A percentile compares a stretch with the other conserved stretches of the same genome.
Evolutionary conservation across 2,888 invertebrate species (phyloP).

Genomic region (Drosophila conformis): DNA sequence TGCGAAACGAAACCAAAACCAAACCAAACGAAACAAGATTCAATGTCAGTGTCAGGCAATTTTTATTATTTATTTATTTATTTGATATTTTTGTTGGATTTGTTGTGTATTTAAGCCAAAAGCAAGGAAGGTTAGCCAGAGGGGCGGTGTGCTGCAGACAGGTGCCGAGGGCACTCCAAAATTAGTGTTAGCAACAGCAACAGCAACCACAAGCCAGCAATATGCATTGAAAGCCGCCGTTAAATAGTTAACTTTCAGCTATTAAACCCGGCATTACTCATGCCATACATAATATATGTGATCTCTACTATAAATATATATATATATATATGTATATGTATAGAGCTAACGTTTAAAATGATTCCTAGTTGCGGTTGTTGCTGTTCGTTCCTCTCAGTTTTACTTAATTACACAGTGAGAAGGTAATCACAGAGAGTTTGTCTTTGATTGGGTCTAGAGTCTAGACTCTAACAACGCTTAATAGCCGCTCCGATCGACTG

Average conservation of each 20-base stretch:
- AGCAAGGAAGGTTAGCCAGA: conserved; percentile 10
- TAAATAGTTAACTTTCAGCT: conserved; percentile 16
- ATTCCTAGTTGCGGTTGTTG: background rate
- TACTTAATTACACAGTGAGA: background rate
- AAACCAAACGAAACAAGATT: conserved; percentile 42
- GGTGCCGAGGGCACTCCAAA: conserved; percentile 12
- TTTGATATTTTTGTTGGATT: background rate
- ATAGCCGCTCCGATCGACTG: conserved; percentile 1
- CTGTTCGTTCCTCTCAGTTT: background rate
- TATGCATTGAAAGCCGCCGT: conserved; percentile 8
- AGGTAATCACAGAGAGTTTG: conserved; percentile 18
- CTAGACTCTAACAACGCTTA: conserved; percentile 13
- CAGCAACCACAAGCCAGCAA: background rate
- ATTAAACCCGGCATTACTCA: conserved; percentile 15
- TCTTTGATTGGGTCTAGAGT: conserved; percentile 11
- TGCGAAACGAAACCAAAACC: conserved; percentile 38
- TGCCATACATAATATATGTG: background rate
- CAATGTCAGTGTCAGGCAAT: conserved; percentile 64
- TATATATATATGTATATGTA: background rate
- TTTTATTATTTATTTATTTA: conserved; percentile 9
- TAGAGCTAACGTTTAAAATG: conserved; percentile 11
- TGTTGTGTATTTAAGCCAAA: conserved; percentile 3
- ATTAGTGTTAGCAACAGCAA: background rate
- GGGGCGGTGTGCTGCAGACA: conserved; percentile 1
- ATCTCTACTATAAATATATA: background rate